Evolutionary conservation across 2,797 vertebrate species (phyloP), one percentile per base, ranked within the genome.

Genomic region (Eptatretus atami): DNA sequence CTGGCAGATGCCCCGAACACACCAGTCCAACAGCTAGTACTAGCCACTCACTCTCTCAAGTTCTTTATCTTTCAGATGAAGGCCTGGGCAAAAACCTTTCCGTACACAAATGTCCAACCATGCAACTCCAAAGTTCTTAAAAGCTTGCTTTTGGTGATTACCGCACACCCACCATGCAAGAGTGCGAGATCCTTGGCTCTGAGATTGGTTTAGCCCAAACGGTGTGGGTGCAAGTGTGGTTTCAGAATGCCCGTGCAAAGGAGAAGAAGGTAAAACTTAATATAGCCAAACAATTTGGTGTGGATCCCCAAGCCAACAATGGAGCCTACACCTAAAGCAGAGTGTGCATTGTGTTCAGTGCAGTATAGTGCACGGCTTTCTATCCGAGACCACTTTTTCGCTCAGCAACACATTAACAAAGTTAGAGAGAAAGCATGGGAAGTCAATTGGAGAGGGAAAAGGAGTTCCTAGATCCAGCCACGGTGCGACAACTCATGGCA

Each of bases 191-290:
- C 71, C 82, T 99, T 71, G 92, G 92, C 74, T 96, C 92, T 78
- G 92, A 99, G 15, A 94, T 99, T 73, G 92, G 90, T 81, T 84
- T 99, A 80, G n/a, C 92, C 92, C 81, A 99, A 99, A 79, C 84
- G n/a, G 92, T 80, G 92, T 99, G n/a, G 66, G 92, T 98, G 75
- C 92, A 99, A 77, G 92, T 99, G 73, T 99, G 92, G 92, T 99
- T 99, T 78, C 92, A 99, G 78, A 99, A 99, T 75, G 92, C 92
- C 66, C 80, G 92, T 71, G 88, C 92, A 52, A 99, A 98, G 75
- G 92, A 99, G 73, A 99, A 98, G 77, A 99, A 98, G 76, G 80
- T 87, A 67, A 99, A 98, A 74, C 79, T 99, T 70, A 98, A 84
- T 75, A 98, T 99, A 90, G 92, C 92, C 73, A 99, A 99, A 78